These are phyloP conservation scores for Ambastaia sidthimunki DNA, from an alignment of 2,797 vertebrate genomes.

Conservation along the genomic window DNA sequence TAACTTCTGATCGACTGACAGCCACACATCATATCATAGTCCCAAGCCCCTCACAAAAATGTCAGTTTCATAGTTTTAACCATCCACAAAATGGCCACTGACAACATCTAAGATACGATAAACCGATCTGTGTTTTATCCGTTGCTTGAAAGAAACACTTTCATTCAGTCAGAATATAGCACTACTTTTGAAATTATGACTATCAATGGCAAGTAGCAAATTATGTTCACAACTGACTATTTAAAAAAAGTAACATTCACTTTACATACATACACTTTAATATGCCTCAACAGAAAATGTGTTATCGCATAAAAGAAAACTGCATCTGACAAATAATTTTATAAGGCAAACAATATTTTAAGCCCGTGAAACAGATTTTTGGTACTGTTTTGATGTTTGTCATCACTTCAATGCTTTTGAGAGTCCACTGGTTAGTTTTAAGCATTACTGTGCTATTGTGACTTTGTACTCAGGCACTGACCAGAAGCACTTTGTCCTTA, in stretches of 20 bases:
- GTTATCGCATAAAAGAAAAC: background rate
- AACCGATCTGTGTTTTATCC: background rate
- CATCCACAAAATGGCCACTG: background rate
- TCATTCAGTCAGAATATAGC: too few relatives aligned
- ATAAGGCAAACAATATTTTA: background rate
- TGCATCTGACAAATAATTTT: background rate
- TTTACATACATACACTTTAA: too few relatives aligned
- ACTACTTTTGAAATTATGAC: too few relatives aligned
- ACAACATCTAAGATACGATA: background rate
- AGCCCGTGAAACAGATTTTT: background rate
- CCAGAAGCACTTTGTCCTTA: background rate
- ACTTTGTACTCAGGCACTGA: background rate
- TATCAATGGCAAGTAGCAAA: background rate
- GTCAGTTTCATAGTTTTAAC: background rate
- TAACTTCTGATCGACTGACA: too few relatives aligned
- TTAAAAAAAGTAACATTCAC: background rate
- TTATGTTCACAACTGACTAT: background rate
- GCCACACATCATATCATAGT: too few relatives aligned
- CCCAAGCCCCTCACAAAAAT: background rate
- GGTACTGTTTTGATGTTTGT: too few relatives aligned
- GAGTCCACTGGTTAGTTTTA: conserved; percentile 19
- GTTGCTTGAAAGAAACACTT: too few relatives aligned
- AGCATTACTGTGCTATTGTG: background rate
- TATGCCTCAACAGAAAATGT: background rate
- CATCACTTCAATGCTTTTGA: background rate